A percentile compares a stretch with the other conserved stretches of the same genome.
Evolutionary conservation across 2,113 vertebrate genomes (phyloP).

Genomic region (Gyps fulvus): DNA sequence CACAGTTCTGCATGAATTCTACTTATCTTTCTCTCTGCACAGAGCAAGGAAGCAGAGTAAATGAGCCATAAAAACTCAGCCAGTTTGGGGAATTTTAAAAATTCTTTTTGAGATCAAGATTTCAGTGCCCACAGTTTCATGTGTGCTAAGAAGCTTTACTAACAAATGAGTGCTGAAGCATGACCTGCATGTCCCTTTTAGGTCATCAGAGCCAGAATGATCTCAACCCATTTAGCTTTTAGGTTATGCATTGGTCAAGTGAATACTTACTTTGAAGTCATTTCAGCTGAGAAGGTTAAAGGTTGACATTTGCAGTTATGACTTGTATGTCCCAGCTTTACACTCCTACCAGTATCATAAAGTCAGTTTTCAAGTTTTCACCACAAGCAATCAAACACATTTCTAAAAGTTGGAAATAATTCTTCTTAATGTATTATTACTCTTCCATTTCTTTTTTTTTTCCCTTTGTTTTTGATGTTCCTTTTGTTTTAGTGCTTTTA

Average conservation of each 20-base stretch:
- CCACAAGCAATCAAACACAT: neutral
- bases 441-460: neutral
- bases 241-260: slow-evolving; percentile 16
- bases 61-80: slow-evolving; percentile 24
- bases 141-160: slow-evolving; percentile 19
- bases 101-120: slow-evolving; percentile 30
- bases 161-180: slow-evolving; percentile 5
- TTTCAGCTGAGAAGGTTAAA: slow-evolving; percentile 44
- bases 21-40: slow-evolving; percentile 1
- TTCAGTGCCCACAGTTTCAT: neutral
- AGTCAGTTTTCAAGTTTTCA: neutral
- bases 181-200: neutral
- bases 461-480: neutral
- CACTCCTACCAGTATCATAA: neutral
- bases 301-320: slow-evolving; percentile 18
- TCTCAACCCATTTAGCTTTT: slow-evolving; percentile 36
- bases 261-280: slow-evolving; percentile 17
- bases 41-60: neutral
- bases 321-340: neutral
- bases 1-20: slow-evolving; percentile 23
- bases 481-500: neutral
- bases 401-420: neutral
- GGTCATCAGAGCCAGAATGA: neutral
- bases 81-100: slow-evolving; percentile 27
- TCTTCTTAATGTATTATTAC: neutral